A percentile compares a stretch with the other conserved stretches of the same genome.
Conservation (phyloP, 2,113 vertebrate species). For the Nannospalax galili region DNA sequence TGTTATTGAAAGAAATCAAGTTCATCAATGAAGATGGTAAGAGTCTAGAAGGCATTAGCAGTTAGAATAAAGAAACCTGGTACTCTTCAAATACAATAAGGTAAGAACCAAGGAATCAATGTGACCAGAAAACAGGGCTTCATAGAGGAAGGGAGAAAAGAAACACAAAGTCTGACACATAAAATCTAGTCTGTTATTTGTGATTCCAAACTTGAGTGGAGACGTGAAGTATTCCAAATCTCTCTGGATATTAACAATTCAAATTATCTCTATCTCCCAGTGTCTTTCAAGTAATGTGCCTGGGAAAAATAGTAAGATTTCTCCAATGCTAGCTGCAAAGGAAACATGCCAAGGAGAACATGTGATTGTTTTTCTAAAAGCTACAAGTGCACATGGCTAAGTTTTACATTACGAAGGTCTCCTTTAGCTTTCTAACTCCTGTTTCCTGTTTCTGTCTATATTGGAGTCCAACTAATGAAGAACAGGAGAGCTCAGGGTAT, state of each 20-base stretch:
- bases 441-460: background rate
- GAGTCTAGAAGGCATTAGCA: background rate
- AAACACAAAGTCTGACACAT: background rate
- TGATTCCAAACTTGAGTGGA: background rate
- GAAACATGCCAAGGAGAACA: background rate
- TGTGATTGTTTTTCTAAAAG: background rate
- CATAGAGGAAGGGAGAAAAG: slow-evolving; percentile 56
- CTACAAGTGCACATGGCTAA: background rate
- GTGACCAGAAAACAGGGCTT: background rate
- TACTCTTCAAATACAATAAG: slow-evolving; percentile 25
- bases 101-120: background rate
- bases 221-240: background rate
- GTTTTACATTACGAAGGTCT: background rate
- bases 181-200: background rate
- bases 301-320: background rate
- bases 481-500: accelerated
- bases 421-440: no score
- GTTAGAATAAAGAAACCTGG: background rate
- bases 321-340: background rate
- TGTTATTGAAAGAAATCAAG: background rate
- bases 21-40: background rate
- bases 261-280: background rate
- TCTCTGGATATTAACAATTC: background rate
- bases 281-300: background rate
- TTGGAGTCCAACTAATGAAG: background rate